phyloP scores from a whole-genome alignment of 2,113 vertebrate genomes.

The Corythornis madagascariensis region DNA sequence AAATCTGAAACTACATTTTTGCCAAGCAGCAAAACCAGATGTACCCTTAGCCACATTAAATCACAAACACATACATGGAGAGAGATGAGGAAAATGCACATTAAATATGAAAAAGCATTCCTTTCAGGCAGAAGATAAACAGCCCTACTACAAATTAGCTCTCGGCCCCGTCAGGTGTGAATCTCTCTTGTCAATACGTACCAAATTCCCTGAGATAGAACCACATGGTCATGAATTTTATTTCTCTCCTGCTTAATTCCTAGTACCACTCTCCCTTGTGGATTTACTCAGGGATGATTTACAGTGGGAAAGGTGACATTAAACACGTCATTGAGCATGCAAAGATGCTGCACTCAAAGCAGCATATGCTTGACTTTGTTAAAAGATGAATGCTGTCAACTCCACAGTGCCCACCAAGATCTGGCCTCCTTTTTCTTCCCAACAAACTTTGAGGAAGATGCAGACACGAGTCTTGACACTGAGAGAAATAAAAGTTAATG shows the following conservation, averaged over 20 bases:
- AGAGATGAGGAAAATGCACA: slow-evolving; percentile 51
- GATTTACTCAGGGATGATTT: slow-evolving; percentile 76
- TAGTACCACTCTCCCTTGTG: slow-evolving; percentile 75
- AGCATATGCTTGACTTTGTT: slow-evolving; percentile 74
- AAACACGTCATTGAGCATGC: slow-evolving; percentile 79
- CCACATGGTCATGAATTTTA: slow-evolving; percentile 75
- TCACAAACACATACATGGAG: slow-evolving; percentile 19
- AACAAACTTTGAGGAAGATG: slow-evolving; percentile 62
- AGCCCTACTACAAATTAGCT: slow-evolving; percentile 68
- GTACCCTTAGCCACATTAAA: slow-evolving; percentile 15
- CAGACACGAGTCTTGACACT: slow-evolving; percentile 60
- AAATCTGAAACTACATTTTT: slow-evolving; percentile 22
- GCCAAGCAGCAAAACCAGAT: slow-evolving; percentile 22
- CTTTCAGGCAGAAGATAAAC: slow-evolving; percentile 70
- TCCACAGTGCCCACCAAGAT: slow-evolving; percentile 64
- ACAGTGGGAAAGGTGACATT: slow-evolving; percentile 79
- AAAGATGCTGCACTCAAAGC: slow-evolving; percentile 76
- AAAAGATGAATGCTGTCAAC: slow-evolving; percentile 74
- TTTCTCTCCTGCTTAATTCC: slow-evolving; percentile 72
- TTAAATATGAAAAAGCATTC: slow-evolving; percentile 70
- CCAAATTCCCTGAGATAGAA: slow-evolving; percentile 71
- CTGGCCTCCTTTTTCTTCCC: slow-evolving; percentile 58
- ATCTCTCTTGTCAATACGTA: slow-evolving; percentile 71
- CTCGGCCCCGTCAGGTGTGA: slow-evolving; percentile 70
- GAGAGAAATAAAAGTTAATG: slow-evolving; percentile 70